Evolutionary conservation across 2,113 vertebrate genomes (phyloP).

Genomic region (Baryphthengus martii): DNA sequence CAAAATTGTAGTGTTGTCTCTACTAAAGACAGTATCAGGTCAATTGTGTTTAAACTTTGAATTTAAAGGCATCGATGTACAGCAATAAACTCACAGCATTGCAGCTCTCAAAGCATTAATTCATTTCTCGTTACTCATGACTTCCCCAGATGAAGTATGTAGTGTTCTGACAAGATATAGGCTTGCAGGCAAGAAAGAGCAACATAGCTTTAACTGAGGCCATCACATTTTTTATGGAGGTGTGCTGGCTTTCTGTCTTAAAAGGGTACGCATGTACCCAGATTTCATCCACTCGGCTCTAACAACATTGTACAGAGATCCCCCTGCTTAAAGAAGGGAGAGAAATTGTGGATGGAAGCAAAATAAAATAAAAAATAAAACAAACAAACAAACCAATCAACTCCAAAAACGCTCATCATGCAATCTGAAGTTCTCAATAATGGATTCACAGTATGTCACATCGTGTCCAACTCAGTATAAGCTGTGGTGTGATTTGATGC

Average conservation of each 20-base stretch:
- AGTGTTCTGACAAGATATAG: conserved; percentile 15
- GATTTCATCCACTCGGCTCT: not conserved
- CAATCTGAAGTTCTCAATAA: not conserved
- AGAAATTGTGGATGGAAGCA: not conserved
- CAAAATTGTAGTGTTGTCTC: not conserved
- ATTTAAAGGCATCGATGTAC: not conserved
- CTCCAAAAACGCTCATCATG: no score
- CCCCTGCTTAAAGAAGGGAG: not conserved
- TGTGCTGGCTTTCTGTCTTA: not conserved
- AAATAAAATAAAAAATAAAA: not conserved
- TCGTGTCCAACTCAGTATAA: not conserved
- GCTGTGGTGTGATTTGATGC: not conserved
- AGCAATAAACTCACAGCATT: not conserved
- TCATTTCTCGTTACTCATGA: not conserved
- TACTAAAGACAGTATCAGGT: not conserved
- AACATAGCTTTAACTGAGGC: not conserved
- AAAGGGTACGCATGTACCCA: conserved; percentile 4
- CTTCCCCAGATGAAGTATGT: not conserved
- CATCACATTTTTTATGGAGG: conserved; percentile 1
- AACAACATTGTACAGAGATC: not conserved
- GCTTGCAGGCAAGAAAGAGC: conserved; percentile 7
- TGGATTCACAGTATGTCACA: not conserved
- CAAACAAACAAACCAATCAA: not conserved
- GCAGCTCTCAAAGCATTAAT: not conserved
- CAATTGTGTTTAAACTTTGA: not conserved